phyloP scores from a whole-genome alignment of 1,140 invertebrate genomes.

The Papilio xuthus region DNA sequence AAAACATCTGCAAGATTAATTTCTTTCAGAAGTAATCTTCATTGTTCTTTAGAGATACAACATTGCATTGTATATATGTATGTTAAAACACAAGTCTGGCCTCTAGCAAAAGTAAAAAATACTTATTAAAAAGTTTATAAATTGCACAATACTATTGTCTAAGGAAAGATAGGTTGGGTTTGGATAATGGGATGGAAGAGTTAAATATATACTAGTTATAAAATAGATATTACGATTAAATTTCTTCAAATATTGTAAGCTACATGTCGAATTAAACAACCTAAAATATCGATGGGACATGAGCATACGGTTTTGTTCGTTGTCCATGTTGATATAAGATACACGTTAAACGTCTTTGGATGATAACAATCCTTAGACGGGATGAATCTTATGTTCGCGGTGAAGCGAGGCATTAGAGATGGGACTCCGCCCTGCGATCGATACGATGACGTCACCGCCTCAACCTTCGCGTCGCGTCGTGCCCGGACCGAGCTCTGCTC shows the following conservation, averaged over 20 bases:
- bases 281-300: too few species aligned
- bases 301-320: too few species aligned
- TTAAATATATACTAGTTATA: too few species aligned
- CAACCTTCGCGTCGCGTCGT: constrained; percentile 57
- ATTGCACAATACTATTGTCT: background rate
- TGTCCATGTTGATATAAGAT: too few species aligned
- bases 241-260: too few species aligned
- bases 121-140: constrained; percentile 11
- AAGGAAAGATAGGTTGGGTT: background rate
- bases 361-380: constrained; percentile 50
- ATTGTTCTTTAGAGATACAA: constrained; percentile 4
- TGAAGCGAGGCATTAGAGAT: constrained; percentile 44
- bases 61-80: background rate
- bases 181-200: background rate
- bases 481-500: constrained; percentile 40
- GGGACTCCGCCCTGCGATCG: constrained; percentile 57
- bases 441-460: constrained; percentile 74
- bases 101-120: background rate
- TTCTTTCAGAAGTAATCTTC: constrained; percentile 23
- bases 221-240: too few species aligned
- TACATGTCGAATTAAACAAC: too few species aligned
- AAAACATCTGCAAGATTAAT: constrained; percentile 25
- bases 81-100: constrained; percentile 9
- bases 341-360: background rate
- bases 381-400: constrained; percentile 49